Base-by-base conservation (phyloP, 2,888 invertebrate genomes). In the Latrodectus elegans region DNA sequence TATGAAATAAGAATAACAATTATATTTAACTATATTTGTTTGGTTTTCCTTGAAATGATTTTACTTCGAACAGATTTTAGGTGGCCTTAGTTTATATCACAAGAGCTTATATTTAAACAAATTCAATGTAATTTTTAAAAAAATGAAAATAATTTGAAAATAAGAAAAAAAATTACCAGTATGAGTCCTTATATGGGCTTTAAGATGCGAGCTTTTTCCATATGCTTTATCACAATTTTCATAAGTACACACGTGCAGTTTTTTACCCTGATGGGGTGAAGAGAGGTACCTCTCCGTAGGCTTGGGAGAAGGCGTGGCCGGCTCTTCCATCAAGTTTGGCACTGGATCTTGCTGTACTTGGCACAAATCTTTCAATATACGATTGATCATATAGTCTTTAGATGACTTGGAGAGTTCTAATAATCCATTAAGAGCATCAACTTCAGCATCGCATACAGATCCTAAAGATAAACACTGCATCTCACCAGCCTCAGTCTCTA, bases 301-400 rank as follows among this genome's bases (percentile, higher is more conserved):
- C 55, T 22, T 53, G 17, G 68, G 53, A 38, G 49, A 22, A 49
- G n/a, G 14, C 49, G 79, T 49, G 68, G 78, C 22, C 26, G 73
- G 73, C 12, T 76, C 67, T n/a, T 77, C 71, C 9, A 26, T 52
- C n/a, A 88, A 53, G 71, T 89, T 93, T 87, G 93, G 93, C 75
- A 94, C 93, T n/a, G 93, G 93, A 90, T 94, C 94, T 91, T 94
- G 94, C 90, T 94, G 93, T 90, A 94, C 93, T 89, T 93, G 92
- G 77, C 93, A 94, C 78, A 94, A 91, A 91, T 94, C 94, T n/a
- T 94, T 94, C 53, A 94, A 92, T 90, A 94, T 94, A 85, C 94
- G 92, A 67, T 94, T 94, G 75, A 94, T 94, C 93, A 94, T 94
- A 91, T 70, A 88, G n/a, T 53, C 72, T 38, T 60, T 70, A 14